A percentile compares a stretch with the other conserved stretches of the same genome.
Conservation (phyloP, 2,113 vertebrate genomes). For the Notarius lentiginosus region DNA sequence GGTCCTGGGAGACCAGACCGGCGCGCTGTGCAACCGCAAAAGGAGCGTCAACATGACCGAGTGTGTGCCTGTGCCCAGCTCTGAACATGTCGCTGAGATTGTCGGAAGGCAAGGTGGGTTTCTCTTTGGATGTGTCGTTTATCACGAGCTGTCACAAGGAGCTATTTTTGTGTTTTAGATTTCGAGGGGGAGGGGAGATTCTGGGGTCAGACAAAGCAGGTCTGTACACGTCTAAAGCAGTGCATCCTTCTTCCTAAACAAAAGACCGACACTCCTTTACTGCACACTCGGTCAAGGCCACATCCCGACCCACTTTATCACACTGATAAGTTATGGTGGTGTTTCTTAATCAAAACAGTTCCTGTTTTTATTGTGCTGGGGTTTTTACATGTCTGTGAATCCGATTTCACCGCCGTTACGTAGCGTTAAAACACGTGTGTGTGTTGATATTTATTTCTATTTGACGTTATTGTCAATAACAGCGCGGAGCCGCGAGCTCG, state of each 20-base stretch:
- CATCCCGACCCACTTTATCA: too few relatives aligned
- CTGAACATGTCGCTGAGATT: conserved; percentile 86
- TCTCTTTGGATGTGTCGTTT: not conserved
- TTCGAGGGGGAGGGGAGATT: conserved; percentile 61
- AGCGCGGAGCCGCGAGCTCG: accelerated
- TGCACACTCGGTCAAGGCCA: not conserved
- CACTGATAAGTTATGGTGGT: not conserved
- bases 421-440: not conserved
- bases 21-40: conserved; percentile 79
- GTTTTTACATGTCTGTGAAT: not conserved
- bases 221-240: conserved; percentile 74
- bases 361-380: not conserved
- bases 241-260: conserved; percentile 64
- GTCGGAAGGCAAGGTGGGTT: conserved; percentile 82
- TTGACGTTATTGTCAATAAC: not conserved
- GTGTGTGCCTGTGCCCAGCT: conserved; percentile 84
- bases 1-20: conserved; percentile 79
- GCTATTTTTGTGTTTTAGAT: not conserved
- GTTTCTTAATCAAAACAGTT: not conserved
- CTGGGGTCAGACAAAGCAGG: conserved; percentile 77
- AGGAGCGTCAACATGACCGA: conserved; percentile 88
- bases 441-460: not conserved
- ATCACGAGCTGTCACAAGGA: not conserved
- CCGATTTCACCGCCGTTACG: not conserved
- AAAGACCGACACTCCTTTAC: conserved; percentile 56